Conservation (phyloP, 2,888 invertebrate genomes). For the Chydorus sphaericus region DNA sequence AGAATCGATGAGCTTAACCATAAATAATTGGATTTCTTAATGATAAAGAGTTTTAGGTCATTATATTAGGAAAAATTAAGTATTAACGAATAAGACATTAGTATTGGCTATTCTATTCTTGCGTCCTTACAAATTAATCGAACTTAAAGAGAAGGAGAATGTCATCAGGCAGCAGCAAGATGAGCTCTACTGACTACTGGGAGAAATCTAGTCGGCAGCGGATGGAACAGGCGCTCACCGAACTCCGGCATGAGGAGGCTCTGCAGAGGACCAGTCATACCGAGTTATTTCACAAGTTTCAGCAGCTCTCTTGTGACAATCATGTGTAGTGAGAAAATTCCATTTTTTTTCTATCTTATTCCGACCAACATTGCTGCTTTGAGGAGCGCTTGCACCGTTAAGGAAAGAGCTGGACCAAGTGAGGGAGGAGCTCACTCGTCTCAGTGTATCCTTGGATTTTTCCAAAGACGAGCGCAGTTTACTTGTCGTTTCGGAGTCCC, state of each 20-base stretch:
- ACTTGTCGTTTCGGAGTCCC: too few relatives aligned
- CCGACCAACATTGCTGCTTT: neutral
- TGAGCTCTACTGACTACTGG: too few relatives aligned
- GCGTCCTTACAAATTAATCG: too few relatives aligned
- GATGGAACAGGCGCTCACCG: conserved; percentile 1
- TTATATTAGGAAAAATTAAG: too few relatives aligned
- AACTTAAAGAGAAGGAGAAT: neutral
- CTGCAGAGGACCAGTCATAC: conserved; percentile 3
- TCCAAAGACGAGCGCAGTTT: neutral
- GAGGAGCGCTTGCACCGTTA: conserved; percentile 5
- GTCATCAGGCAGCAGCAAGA: neutral
- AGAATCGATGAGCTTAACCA: too few relatives aligned
- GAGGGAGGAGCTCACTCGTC: neutral
- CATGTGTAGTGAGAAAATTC: conserved; percentile 5
- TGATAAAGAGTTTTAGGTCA: too few relatives aligned
- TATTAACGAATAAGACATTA: too few relatives aligned
- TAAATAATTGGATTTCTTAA: too few relatives aligned
- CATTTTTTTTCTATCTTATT: neutral
- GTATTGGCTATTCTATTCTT: too few relatives aligned
- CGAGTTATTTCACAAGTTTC: neutral
- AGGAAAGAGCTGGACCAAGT: neutral
- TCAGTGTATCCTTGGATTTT: conserved; percentile 2
- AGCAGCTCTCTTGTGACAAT: conserved; percentile 9
- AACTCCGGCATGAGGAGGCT: conserved; percentile 1
- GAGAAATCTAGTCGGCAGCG: conserved; percentile 3